A percentile compares a stretch with the other conserved stretches of the same genome.
Conservation (phyloP, 2,113 vertebrate species). For the Engystomops pustulosus region DNA sequence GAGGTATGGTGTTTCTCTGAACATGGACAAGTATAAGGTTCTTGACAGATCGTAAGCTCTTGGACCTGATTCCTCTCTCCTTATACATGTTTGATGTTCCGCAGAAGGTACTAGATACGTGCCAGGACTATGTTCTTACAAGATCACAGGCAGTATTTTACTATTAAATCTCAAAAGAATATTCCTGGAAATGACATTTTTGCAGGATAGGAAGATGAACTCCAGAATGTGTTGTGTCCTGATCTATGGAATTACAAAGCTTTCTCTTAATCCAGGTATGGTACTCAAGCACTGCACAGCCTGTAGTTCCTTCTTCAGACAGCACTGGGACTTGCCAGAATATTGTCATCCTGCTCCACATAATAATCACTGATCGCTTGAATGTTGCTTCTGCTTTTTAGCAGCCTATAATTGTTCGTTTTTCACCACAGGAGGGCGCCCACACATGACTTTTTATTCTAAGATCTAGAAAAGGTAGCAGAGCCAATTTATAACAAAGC, state of each 20-base stretch:
- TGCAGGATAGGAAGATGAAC: background rate
- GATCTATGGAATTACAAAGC: background rate
- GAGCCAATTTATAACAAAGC: no score
- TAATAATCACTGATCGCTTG: background rate
- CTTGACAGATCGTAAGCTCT: background rate
- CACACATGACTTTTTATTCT: background rate
- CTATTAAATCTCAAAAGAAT: background rate
- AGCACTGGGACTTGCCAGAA: constrained; percentile 1
- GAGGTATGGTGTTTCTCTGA: no score
- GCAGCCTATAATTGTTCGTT: background rate
- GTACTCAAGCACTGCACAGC: background rate
- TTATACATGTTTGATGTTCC: background rate
- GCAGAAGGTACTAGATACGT: background rate
- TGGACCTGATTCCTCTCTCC: no score
- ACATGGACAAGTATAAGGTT: no score
- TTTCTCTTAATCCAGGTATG: background rate
- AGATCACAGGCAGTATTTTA: background rate
- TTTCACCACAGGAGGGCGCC: constrained; percentile 23
- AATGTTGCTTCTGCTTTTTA: background rate
- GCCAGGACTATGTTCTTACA: background rate
- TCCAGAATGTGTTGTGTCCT: constrained; percentile 25
- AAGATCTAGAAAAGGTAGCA: background rate
- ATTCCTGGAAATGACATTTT: constrained; percentile 26
- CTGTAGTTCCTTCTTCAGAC: constrained; percentile 32
- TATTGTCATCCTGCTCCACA: background rate